Base-by-base conservation (phyloP, 2,113 vertebrate genomes). In the Ibidorhyncha struthersii region DNA sequence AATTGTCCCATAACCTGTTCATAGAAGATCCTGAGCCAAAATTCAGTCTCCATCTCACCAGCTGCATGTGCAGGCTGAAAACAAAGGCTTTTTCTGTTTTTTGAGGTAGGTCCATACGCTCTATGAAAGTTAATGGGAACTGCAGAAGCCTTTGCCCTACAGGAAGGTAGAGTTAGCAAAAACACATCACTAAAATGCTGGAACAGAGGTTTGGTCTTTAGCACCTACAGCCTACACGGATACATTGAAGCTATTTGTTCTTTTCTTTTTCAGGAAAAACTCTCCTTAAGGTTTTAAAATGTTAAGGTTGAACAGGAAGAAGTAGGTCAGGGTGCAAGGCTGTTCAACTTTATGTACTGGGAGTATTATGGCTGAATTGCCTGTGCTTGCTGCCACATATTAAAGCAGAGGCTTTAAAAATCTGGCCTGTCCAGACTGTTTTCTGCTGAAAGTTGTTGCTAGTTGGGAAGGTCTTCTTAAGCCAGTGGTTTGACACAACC, bases 371-470 rank as follows among this genome's bases (percentile, higher is more conserved):
- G 5, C 56, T 78, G n/a, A 81, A 25, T 47, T 71, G 43, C 43
- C 26, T 6, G 4, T 5, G 3, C 49, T 74, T 27, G 6, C 29
- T 52, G 49, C 30, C 36, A 16, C 18, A 38, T 59, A 56, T 79
- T 53, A 36, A 63, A 32, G 16, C 1, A 2, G 0, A 72, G 19
- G 25, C 34, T 89, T 79, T 86, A 69, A 45, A 94, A 83, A 56
- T 69, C 22, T 76, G 14, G 4, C n/a, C 34, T 50, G 27, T 69
- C 26, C 0, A 0, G 13, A 10, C 8, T 61, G 1, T 38, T 49
- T 62, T 89, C 30, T 86, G 15, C 16, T 4, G 4, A 85, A 84
- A 38, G 3, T 16, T 67, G 21, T 43, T 63, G 20, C 23, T 52
- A 38, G 23, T 6, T 3, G 2, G 70, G 41, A 91, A 91, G 49